Percentiles rank a stretch among this genome's conserved stretches.
These are phyloP conservation scores for Stenchaetothrips biformis DNA, from an alignment of 2,888 invertebrate species.

Conservation along the genomic window DNA sequence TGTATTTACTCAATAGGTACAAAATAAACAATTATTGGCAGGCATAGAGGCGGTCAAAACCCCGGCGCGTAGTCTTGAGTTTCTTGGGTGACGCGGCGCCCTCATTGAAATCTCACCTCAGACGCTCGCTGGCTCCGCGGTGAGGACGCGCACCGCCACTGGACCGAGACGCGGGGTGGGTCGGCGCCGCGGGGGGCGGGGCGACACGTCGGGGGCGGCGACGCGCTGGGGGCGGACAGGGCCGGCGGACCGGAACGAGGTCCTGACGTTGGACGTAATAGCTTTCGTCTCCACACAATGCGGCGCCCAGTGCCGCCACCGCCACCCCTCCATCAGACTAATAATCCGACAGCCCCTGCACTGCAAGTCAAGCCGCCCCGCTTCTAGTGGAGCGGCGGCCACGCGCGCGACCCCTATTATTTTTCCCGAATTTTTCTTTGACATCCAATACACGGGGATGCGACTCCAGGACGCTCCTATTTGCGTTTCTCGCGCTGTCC, in stretches of 20 bases:
- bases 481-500: constrained; percentile 14
- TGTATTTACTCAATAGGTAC: too few relatives aligned
- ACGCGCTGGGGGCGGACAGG: not conserved
- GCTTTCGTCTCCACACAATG: not conserved
- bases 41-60: too few relatives aligned
- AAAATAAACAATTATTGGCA: too few relatives aligned
- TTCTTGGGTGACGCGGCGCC: too few relatives aligned
- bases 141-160: not conserved
- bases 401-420: too few relatives aligned
- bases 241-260: constrained; percentile 1
- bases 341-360: not conserved
- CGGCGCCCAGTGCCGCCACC: too few relatives aligned
- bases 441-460: not conserved
- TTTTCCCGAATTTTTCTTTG: not conserved
- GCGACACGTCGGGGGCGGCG: not conserved
- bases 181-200: not conserved
- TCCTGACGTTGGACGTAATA: constrained; percentile 5
- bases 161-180: not conserved
- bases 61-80: too few relatives aligned
- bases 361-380: too few relatives aligned
- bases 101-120: too few relatives aligned
- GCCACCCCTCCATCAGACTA: not conserved
- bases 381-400: too few relatives aligned
- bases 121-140: too few relatives aligned
- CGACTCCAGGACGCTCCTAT: not conserved